Percentiles rank a stretch among this genome's conserved stretches.
phyloP scores from a whole-genome alignment of 1,140 invertebrate species.

The Bombus balteatus region DNA sequence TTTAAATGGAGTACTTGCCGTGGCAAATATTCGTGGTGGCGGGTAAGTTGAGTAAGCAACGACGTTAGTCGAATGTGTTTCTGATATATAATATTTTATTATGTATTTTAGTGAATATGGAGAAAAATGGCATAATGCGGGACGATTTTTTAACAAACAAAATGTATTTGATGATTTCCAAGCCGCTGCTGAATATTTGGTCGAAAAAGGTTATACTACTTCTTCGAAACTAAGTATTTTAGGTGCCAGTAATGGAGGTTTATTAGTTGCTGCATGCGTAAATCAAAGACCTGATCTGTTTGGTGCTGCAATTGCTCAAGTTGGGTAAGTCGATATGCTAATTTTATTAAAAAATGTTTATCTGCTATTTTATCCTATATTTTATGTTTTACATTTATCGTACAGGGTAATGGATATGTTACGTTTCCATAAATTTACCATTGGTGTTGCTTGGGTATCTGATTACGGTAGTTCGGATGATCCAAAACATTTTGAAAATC shows the following conservation, averaged over 20 bases:
- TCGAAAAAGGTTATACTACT: conserved; percentile 91
- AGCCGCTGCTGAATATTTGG: conserved; percentile 94
- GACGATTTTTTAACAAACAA: conserved; percentile 96
- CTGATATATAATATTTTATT: neutral
- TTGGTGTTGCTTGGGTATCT: conserved; percentile 97
- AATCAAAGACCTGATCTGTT: conserved; percentile 98
- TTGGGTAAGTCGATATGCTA: conserved; percentile 87
- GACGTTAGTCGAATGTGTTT: neutral
- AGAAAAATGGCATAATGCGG: conserved; percentile 97
- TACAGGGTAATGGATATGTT: conserved; percentile 98
- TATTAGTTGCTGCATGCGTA: conserved; percentile 94
- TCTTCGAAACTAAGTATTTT: conserved; percentile 92
- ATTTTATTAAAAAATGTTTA: neutral
- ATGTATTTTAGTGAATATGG: conserved; percentile 93
- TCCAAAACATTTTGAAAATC: conserved; percentile 93
- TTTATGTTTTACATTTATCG: conserved; percentile 10
- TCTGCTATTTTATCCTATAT: neutral
- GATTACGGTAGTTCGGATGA: conserved; percentile 97
- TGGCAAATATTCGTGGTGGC: conserved; percentile 98
- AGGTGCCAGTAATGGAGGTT: conserved; percentile 98
- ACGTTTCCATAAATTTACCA: conserved; percentile 98
- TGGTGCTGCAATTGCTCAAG: conserved; percentile 94
- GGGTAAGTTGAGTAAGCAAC: conserved; percentile 85
- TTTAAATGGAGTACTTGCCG: conserved; percentile 93
- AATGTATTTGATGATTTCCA: conserved; percentile 99